Evolutionary conservation across 2,113 vertebrate species (phyloP), one percentile per base, ranked within the genome.

Genomic region (Anser cygnoides): DNA sequence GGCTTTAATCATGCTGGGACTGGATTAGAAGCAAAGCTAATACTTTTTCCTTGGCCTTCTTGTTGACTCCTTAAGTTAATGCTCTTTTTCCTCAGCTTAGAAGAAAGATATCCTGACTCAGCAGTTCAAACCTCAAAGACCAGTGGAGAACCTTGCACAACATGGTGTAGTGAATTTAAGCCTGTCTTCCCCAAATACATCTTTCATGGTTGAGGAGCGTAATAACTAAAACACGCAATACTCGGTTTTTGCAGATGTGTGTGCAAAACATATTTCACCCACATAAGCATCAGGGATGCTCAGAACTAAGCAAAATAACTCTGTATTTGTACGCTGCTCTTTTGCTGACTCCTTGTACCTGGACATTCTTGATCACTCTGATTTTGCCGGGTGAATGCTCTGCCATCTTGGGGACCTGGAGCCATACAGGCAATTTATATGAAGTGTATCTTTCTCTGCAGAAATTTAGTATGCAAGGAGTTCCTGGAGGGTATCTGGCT

Each of bases 31-130:
- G 92, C 70, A 9, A 37, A 75, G 78, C 49, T 54, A 72, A 37
- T 21, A 49, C 26, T 94, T 95, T 90, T 44, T 39, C 59, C 41
- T 50, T 29, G 73, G 81, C 46, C 76, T 89, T 92, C 85, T 17
- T 89, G 57, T 63, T n/a, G 61, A 33, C 52, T 84, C 46, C 54
- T 82, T 37, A 55, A 75, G n/a, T 79, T 54, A 77, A 86, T 63
- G 37, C 23, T 55, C 77, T 91, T 74, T 84, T 66, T 78, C 66
- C 46, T 72, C 46, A 26, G 37, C 61, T 87, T n/a, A 6, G 70
- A 23, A 71, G 59, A 61, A 74, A 77, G 28, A 81, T 58, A 12
- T 31, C 80, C 73, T 63, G 74, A 95, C 70, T 94, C 90, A 94
- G 93, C 87, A 37, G 13, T 49, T 72, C 61, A 9, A 71, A 39